phyloP scores from a whole-genome alignment of 2,888 invertebrate species.

The Therioaphis trifolii region DNA sequence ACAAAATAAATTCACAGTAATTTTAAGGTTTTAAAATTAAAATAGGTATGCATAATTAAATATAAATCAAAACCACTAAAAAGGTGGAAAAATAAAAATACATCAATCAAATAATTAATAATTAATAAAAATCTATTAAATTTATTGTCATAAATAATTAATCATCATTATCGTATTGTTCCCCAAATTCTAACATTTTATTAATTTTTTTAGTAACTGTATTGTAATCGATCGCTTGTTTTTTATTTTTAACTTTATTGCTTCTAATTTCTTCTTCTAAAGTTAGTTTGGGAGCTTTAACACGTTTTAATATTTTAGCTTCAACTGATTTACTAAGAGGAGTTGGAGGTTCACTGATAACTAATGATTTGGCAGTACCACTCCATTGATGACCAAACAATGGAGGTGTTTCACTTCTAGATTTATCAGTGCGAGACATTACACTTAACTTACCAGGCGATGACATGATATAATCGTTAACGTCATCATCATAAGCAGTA shows the following conservation, averaged over 20 bases:
- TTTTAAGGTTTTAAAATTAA: no score
- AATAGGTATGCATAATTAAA: no score
- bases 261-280: slow-evolving; percentile 25
- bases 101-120: no score
- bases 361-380: neutral
- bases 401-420: slow-evolving; percentile 46
- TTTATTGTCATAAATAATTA: no score
- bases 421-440: slow-evolving; percentile 1
- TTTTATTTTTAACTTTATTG: neutral
- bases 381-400: neutral
- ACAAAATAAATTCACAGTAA: no score
- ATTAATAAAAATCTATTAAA: no score
- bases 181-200: slow-evolving; percentile 1
- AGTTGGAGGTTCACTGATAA: slow-evolving; percentile 38
- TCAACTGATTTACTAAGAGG: slow-evolving; percentile 27
- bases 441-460: slow-evolving; percentile 16
- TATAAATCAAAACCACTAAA: no score
- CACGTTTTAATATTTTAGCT: slow-evolving; percentile 39
- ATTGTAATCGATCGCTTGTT: neutral
- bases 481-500: neutral
- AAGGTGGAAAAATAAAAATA: no score
- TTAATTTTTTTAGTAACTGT: neutral
- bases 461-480: neutral
- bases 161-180: neutral
- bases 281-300: slow-evolving; percentile 46